These are phyloP conservation scores for Machaerirhynchus nigripectus DNA, from an alignment of 2,113 vertebrate genomes.

Conservation along the genomic window DNA sequence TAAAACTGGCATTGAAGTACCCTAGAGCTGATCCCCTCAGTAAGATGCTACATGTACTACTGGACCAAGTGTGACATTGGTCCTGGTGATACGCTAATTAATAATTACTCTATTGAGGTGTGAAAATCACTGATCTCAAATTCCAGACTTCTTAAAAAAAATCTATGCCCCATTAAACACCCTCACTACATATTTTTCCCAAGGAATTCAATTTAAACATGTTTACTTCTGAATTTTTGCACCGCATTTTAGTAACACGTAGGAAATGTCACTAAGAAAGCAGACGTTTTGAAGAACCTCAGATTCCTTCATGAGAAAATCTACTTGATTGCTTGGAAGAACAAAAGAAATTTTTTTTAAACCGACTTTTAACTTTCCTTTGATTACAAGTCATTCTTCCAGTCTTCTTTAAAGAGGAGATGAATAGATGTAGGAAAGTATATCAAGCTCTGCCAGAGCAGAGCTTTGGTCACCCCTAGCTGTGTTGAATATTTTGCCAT, in stretches of 20 bases:
- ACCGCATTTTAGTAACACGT: rapidly evolving
- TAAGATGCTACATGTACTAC: neutral
- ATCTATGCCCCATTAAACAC: neutral
- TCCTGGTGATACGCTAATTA: neutral
- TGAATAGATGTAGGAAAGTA: neutral
- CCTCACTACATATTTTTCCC: neutral
- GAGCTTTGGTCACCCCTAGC: neutral
- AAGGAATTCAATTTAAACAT: neutral
- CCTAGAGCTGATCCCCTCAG: neutral
- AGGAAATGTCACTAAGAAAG: neutral
- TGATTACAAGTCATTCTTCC: neutral
- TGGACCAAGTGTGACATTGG: neutral
- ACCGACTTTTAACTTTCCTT: neutral
- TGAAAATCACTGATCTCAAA: neutral
- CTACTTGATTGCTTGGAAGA: neutral
- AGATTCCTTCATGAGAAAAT: neutral
- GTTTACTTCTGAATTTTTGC: neutral
- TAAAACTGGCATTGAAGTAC: neutral
- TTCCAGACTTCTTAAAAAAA: neutral
- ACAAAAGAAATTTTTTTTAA: neutral
- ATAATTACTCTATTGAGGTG: neutral
- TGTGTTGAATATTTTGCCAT: neutral
- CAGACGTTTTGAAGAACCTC: neutral
- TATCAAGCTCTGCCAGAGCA: neutral
- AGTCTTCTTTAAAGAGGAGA: neutral